Base-by-base conservation (phyloP, 2,797 vertebrate genomes). In the Neosalanx taihuensis region DNA sequence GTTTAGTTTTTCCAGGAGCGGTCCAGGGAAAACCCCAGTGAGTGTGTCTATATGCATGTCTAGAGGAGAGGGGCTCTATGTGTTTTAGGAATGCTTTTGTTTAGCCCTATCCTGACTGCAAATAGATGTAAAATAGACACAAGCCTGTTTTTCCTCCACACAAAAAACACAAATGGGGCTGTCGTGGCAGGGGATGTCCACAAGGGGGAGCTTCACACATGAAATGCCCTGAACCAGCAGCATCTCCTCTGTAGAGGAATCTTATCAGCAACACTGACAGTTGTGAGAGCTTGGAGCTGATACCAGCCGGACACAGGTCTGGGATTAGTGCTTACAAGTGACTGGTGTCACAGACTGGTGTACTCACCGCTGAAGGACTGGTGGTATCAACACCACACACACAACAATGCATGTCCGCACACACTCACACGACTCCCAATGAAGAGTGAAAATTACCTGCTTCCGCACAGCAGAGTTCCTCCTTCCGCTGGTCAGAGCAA, bases 381-480 rank as follows among this genome's bases (percentile, higher is more conserved):
- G 30, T 2, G 9, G 29, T 30, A 31, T 6, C 17, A 17, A 58
- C 17, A 58, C 49, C 5, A 46, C 64, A 66, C 41, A 29, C 20
- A 46, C 23, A 26, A 26, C 6, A n/a, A 58, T 23, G 2, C 65
- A 65, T 60, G 73, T 29, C 26, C 67, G 60, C 37, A 77, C 29
- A 73, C 37, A 79, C 35, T 80, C 72, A 75, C 35, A 78, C 37
- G 37, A 70, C 20, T 31, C 67, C 66, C 30, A 31, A 12, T 3
- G 23, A 66, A 35, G 58, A 82, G 62, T 71, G 77, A 83, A 86
- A 76, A 85, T 95, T 96, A 99, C 97, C 97, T 99, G 96, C 81
- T 98, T 98, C 85, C 94, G 91, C 51, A 96, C 71, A 0, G 95
- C 92, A 15, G 96, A 98, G 91, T 96, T 96, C 80, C 95, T 94